Base-by-base conservation (phyloP, 2,888 invertebrate genomes). In the Orchestes rusci region DNA sequence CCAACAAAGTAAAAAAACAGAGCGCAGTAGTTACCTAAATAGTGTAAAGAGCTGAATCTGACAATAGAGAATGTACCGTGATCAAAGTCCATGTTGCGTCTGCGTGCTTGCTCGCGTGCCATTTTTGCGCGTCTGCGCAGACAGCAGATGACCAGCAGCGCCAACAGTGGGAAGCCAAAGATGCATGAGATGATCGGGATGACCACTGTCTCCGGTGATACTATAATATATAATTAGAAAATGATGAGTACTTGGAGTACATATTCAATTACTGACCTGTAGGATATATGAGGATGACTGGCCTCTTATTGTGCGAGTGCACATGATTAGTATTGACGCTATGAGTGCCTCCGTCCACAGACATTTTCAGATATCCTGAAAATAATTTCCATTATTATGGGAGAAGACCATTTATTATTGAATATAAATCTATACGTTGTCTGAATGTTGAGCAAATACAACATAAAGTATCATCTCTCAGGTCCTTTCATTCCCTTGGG, bases 141-240 rank as follows among this genome's bases (percentile, higher is more conserved):
- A 64, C 89, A 90, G 70, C 90, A 91, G 61, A 91, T 90, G 52
- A 91, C 83, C 53, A 90, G 77, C 47, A 91, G 74, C 2, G 90
- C 90, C 64, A 92, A 69, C 53, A 91, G 71, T 28, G 91, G 91
- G 63, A 92, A 91, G 45, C 90, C 90, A 61, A 91, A 78, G 63
- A 91, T 91, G 68, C 90, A 89, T 43, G 90, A 89, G 38, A 90
- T 83, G 56, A 90, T 90, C 31, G 90, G 89, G 54, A 90, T 82
- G 40, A 90, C 88, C 56, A 90, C 84, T 41, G 86, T 87, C 69
- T 90, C 89, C 39, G 89, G 87, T 36, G 88, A 82, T 53, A 90
- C 90, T 90, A 78, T 17, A 75, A 31, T 39, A 16, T 18, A 39
- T 8, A 32, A 10, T 36, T 18, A 36, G 28, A 15, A 18, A 15